Base-by-base conservation (phyloP, 2,888 invertebrate species). In the Trachelus iudaicus region DNA sequence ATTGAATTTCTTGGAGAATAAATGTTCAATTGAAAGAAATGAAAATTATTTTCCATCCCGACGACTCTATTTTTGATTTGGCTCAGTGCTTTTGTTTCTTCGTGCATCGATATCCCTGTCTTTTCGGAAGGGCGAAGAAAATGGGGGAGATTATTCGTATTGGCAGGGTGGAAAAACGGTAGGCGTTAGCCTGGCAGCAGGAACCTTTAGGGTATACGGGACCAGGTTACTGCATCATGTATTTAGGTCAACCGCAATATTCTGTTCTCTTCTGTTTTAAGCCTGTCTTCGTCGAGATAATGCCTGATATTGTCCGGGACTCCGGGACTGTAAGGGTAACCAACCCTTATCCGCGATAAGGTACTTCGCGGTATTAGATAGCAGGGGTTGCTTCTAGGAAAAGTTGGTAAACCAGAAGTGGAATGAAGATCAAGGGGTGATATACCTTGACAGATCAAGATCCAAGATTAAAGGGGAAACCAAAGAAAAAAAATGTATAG, bases 191-290 rank as follows among this genome's bases (percentile, higher is more conserved):
- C 23, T 56, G 23, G 23, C 9, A 56, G 9, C 23, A 23, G 56
- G 34, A 77, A 77, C 73, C 73, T 40, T 74, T 77, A 74, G 76
- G 56, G 9, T 56, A 56, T 23, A 23, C 1, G 56, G 56, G 9
- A 2, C 56, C 73, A 73, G 73, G 76, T 68, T 69, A 69, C 76
- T 77, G 76, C 76, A 77, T 74, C 77, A 77, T 77, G 77, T 77
- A 77, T 77, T 77, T 73, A 69, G 77, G 77, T 77, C 77, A 40
- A 69, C 73, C 69, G 56, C 56, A 56, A 56, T 56, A 56, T 56
- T 56, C 23, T 23, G 23, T 23, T 56, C 56, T 56, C 9, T 9
- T 56, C 23, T 56, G 56, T 56, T 56, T 23, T 56, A 56, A 56
- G 56, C 9, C 23, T 56, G 23, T 23, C 56, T 56, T 56, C 56